Base-by-base conservation (phyloP, 2,888 invertebrate genomes). In the Thera britannica region DNA sequence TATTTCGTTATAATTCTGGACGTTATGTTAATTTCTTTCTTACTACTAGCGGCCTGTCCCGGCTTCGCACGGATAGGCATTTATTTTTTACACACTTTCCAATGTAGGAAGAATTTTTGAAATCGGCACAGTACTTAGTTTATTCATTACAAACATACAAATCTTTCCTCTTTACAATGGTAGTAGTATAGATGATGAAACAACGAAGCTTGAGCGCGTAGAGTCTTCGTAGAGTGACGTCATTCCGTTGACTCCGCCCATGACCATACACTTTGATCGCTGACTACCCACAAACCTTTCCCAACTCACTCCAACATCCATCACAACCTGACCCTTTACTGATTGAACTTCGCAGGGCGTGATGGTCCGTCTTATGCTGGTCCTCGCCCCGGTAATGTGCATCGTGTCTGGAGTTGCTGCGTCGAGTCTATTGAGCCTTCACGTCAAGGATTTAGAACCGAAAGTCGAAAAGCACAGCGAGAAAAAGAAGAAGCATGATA, bases 281-380 rank as follows among this genome's bases (percentile, higher is more conserved):
- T 95, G 95, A 95, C 36, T 59, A 69, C 65, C 60, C 52, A 34
- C 34, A 48, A 44, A 54, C 46, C 11, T 44, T 44, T 59, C 46
- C 5, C 2, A 2, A 34, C 35, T 6, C 12, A 6, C 9, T 1
- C n/a, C 12, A 44, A 6, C 7, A 35, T 46, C 71, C 70, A 74
- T 7, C 70, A 70, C 74, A 74, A 11, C 2, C 44, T 78, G 65
- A 82, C 70, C 75, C 49, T 36, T 36, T 36, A 60, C 3, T 38
- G 0, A 7, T 8, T 64, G 1, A 46, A n/a, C 9, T 62, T 46
- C 83, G 23, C 87, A 98, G 98, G 99, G 99, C 73, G 99, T 99
- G 56, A 99, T 99, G 99, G 99, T 99, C 38, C 98, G 99, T 91
- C 94, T 99, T 59, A 99, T 99, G 99, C 93, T 99, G 83, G 99